Percentiles rank a stretch among this genome's conserved stretches.
Evolutionary conservation across 2,113 vertebrate species (phyloP).

Genomic region (Craseonycteris thonglongyai): DNA sequence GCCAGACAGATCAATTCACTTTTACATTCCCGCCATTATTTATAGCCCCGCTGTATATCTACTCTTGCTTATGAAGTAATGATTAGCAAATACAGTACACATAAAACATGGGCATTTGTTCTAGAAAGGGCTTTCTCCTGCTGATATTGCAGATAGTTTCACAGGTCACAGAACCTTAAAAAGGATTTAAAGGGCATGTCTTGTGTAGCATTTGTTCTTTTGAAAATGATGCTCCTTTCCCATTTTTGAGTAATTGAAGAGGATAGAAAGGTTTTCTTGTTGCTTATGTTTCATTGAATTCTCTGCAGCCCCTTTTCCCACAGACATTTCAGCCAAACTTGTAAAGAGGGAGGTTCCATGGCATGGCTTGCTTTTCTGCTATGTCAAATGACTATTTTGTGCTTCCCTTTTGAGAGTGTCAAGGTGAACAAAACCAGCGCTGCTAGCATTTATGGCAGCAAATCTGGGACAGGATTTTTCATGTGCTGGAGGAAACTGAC

Average conservation of each 20-base stretch:
- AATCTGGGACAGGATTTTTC: background rate
- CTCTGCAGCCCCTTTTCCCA: constrained; percentile 65
- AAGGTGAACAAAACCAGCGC: constrained; percentile 40
- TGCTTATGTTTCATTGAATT: constrained; percentile 71
- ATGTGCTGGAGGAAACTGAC: background rate
- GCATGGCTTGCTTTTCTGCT: constrained; percentile 56
- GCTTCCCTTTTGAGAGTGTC: constrained; percentile 29
- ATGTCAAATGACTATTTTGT: constrained; percentile 58
- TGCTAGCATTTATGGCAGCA: background rate
- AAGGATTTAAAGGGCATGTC: constrained; percentile 87
- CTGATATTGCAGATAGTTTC: constrained; percentile 85
- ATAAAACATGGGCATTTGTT: constrained; percentile 85
- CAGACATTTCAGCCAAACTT: constrained; percentile 64
- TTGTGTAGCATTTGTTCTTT: constrained; percentile 80
- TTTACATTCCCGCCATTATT: constrained; percentile 88
- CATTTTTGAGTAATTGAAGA: constrained; percentile 79
- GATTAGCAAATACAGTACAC: constrained; percentile 88
- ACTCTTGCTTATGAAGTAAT: constrained; percentile 87
- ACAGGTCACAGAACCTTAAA: constrained; percentile 81
- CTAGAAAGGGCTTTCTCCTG: constrained; percentile 81
- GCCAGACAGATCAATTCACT: constrained; percentile 91
- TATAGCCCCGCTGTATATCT: constrained; percentile 86
- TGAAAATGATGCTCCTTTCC: constrained; percentile 79
- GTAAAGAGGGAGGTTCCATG: constrained; percentile 24
- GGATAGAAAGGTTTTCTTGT: constrained; percentile 77